Evolutionary conservation across 1,140 invertebrate species (phyloP), one percentile per base, ranked within the genome.

Genomic region (Drosophila kurseongensis): DNA sequence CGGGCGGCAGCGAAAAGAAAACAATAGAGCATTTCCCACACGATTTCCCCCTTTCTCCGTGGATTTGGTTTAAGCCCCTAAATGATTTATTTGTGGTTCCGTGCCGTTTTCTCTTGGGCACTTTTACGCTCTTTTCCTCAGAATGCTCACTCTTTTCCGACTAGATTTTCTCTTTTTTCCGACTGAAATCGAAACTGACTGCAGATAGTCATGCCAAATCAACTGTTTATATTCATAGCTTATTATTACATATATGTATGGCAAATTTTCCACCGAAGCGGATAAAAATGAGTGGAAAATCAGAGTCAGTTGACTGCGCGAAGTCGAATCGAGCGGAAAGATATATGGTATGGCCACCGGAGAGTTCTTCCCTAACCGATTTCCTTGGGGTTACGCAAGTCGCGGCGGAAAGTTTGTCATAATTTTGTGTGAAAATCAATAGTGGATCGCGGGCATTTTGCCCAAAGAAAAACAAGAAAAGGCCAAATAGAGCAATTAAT

Each of bases 291-390:
- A 45, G 44, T 56, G 23, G 44, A 58, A 63, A 73, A 74, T 14
- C 38, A 59, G 52, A 84, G 68, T 84, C 80, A 84, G 80, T 84
- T 85, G 66, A 65, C 62, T 76, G 65, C 77, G 81, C 78, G 77
- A 48, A 73, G 65, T 76, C 80, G 62, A 47, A 40, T 32, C 65
- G 38, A 50, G 32, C 41, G 73, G 54, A 55, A 52, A 65, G 38
- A 41, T 44, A 9, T 12, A 10, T 10, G 5, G 8, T 51, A 10
- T 4, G n/a, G 45, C 4, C 10, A 45, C 44, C 7, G 23, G 13
- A n/a, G 27, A 35, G 45, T 45, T 62, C 13, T 27, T 16, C 44
- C 7, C 23, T 23, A 13, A 4, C 27, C n/a, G 9, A 5, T 36
- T 35, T 59, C 44, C 44, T 27, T 10, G 27, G 23, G n/a, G 14